Evolutionary conservation across 1,140 invertebrate genomes (phyloP), one percentile per base, ranked within the genome.

Genomic region (Psix sp.): DNA sequence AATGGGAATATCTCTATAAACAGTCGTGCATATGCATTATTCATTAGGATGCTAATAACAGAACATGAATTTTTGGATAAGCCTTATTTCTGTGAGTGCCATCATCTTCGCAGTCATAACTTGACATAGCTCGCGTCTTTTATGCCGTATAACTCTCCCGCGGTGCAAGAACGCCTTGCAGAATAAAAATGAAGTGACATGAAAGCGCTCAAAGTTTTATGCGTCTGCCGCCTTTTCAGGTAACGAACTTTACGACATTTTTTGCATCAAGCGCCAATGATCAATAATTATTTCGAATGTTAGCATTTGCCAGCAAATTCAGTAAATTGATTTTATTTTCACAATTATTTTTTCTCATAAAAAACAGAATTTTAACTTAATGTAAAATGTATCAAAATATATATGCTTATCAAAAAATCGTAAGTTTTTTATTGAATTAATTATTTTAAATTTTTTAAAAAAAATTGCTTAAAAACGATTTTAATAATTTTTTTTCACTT

Each of bases 1-100:
- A 74, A 70, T 48, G 29, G 59, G 46, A 70, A 68, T 74, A 74
- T 74, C 72, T 74, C 72, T 74, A 74, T 68, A 74, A 74, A 74
- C 72, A 74, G 72, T 74, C 65, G 52, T 29, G 59, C 54, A 74
- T n/a, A n/a, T 74, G 72, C 52, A 74, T 74, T 74, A 74, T 74
- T 74, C 72, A 74, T 74, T 65, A 65, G 59, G 42, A 74, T 74
- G 63, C 72, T 74, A 74, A 74, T 70, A 68, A 59, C 72, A 42
- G 57, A 68, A 65, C 63, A 52, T 74, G 72, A 74, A 68, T 74
- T 68, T 74, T 70, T 66, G 60, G 65, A 13, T 65, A 65, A 70
- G 65, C 43, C 59, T 54, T 63, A 45, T 74, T 74, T 65, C 57
- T 68, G 72, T 59, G 40, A 74, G 65, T 70, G 72, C 59, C 42